Conservation (phyloP, 2,113 vertebrate genomes). For the Alces alces region DNA sequence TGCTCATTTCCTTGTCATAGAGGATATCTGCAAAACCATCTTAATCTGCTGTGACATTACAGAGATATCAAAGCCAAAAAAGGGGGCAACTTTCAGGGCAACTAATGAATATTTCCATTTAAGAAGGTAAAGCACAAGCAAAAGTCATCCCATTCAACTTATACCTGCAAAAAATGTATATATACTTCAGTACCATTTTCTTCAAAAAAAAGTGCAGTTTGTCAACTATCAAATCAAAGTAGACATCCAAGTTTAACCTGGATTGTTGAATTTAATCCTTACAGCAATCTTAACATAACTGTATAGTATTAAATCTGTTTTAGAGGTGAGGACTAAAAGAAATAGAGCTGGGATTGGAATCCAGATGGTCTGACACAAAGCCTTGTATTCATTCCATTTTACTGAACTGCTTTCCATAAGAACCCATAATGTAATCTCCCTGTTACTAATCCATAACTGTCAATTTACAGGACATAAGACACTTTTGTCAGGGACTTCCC, state of each 20-base stretch:
- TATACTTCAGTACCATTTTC: background rate
- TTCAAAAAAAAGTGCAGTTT: background rate
- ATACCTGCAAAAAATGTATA: background rate
- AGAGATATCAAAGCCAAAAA: background rate
- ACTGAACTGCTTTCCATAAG: background rate
- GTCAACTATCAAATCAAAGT: background rate
- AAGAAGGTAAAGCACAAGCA: background rate
- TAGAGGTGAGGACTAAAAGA: background rate
- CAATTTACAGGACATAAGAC: background rate
- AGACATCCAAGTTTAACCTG: background rate
- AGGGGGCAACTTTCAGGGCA: background rate
- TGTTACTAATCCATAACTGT: background rate
- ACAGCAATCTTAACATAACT: background rate
- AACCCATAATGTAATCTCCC: background rate
- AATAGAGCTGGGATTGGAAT: background rate
- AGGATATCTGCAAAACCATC: background rate
- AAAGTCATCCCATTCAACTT: background rate
- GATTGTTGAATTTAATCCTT: background rate
- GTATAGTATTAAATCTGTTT: conserved; percentile 6
- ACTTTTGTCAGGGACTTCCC: background rate
- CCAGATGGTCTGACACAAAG: background rate
- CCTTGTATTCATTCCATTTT: background rate
- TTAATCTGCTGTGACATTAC: background rate
- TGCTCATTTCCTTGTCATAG: background rate
- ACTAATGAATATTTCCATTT: background rate